Conservation (phyloP, 1,140 invertebrate species). For the Hormaphis cornu region DNA sequence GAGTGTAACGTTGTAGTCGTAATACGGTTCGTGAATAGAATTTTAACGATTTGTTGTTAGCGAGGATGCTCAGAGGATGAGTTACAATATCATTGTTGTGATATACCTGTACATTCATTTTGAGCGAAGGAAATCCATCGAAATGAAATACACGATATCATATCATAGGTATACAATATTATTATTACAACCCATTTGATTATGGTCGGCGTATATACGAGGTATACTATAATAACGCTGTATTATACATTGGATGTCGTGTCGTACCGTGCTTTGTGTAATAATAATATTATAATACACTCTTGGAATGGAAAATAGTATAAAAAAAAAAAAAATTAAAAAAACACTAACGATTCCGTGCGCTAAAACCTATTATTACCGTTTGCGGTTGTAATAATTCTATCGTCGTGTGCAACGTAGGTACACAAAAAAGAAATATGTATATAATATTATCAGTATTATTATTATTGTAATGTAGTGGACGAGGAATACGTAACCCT, state of each 20-base stretch:
- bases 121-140: neutral
- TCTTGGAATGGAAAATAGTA: neutral
- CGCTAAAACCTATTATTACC: constrained; percentile 22
- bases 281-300: too few species aligned
- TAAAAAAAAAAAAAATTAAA: neutral
- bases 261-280: constrained; percentile 11
- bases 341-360: constrained; percentile 20
- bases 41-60: too few species aligned
- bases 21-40: too few species aligned
- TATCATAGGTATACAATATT: too few species aligned
- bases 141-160: constrained; percentile 24
- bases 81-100: neutral
- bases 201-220: neutral
- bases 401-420: neutral
- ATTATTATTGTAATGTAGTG: too few species aligned
- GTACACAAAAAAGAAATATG: neutral
- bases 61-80: too few species aligned
- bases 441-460: too few species aligned
- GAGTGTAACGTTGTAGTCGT: too few species aligned
- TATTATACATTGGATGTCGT: constrained; percentile 23
- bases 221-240: constrained; percentile 8
- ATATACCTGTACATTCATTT: neutral
- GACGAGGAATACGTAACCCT: too few species aligned
- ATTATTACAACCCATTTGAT: constrained; percentile 22
- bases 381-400: constrained; percentile 19